Percentiles rank a stretch among this genome's conserved stretches.
Conservation (phyloP, 2,888 invertebrate genomes). For the Drosophila emarginata region DNA sequence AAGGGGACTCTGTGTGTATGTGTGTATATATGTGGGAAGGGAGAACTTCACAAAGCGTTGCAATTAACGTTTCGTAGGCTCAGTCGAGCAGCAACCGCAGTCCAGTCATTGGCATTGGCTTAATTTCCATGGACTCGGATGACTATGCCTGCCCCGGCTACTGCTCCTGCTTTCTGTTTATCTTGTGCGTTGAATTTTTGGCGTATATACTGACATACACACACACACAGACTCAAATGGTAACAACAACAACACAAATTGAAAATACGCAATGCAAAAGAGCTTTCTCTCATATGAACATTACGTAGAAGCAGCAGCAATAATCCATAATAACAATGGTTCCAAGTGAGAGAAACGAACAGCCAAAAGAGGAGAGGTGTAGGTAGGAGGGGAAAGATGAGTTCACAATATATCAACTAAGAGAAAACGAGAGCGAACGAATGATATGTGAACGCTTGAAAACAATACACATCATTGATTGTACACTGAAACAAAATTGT, state of each 20-base stretch:
- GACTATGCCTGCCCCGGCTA: slow-evolving; percentile 13
- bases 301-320: slow-evolving; percentile 55
- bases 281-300: slow-evolving; percentile 25
- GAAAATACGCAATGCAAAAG: slow-evolving; percentile 63
- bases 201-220: slow-evolving; percentile 13
- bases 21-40: too few species aligned
- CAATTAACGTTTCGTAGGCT: slow-evolving; percentile 70
- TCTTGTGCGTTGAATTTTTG: slow-evolving; percentile 61
- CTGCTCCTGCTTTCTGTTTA: slow-evolving; percentile 50
- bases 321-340: slow-evolving; percentile 72
- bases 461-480: slow-evolving; percentile 41
- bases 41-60: slow-evolving; percentile 65
- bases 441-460: slow-evolving; percentile 11
- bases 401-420: background rate
- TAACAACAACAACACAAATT: slow-evolving; percentile 43
- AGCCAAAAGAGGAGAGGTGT: background rate
- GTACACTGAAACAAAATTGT: slow-evolving; percentile 9
- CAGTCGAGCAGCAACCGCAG: slow-evolving; percentile 62
- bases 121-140: slow-evolving; percentile 68
- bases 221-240: slow-evolving; percentile 25
- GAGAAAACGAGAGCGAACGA: background rate
- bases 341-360: background rate
- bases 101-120: slow-evolving; percentile 69
- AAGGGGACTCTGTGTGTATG: slow-evolving; percentile 29
- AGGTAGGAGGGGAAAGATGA: background rate